These are phyloP conservation scores for Ellobius talpinus DNA, from an alignment of 2,113 vertebrate genomes.

Conservation along the genomic window DNA sequence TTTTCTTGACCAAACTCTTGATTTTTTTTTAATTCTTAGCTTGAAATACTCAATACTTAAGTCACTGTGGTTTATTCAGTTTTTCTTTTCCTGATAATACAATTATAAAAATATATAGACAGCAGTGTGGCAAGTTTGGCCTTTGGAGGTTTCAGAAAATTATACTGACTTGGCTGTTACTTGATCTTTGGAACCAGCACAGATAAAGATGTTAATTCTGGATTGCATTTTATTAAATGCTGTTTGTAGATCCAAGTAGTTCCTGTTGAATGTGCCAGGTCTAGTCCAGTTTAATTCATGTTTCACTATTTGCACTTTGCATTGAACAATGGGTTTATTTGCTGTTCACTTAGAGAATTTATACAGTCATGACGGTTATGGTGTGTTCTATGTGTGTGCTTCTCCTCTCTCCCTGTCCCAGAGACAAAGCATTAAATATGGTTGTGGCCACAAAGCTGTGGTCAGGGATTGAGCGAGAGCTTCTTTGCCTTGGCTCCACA, in stretches of 20 bases:
- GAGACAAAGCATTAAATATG: neutral
- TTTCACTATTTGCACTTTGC: conserved; percentile 80
- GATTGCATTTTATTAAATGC: conserved; percentile 65
- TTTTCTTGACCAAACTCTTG: conserved; percentile 62
- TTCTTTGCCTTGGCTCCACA: neutral
- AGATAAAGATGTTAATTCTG: conserved; percentile 61
- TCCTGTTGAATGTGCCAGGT: conserved; percentile 53
- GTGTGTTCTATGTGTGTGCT: neutral
- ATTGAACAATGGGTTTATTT: conserved; percentile 71
- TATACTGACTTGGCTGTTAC: conserved; percentile 57
- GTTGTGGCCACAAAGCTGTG: neutral
- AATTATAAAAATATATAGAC: conserved; percentile 38
- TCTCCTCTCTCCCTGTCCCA: neutral
- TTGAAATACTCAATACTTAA: conserved; percentile 64
- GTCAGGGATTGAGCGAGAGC: neutral
- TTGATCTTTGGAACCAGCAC: conserved; percentile 66
- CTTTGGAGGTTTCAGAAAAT: conserved; percentile 49
- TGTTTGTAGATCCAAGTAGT: conserved; percentile 57
- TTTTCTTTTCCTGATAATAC: conserved; percentile 26
- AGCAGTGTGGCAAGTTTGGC: neutral
- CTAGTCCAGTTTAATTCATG: conserved; percentile 68
- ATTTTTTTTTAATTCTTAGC: conserved; percentile 56
- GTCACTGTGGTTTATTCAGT: conserved; percentile 55
- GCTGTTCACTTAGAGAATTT: conserved; percentile 61
- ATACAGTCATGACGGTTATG: neutral